Evolutionary conservation across 2,888 invertebrate species (phyloP), one percentile per base, ranked within the genome.

Genomic region (Malthinus flaveolus): DNA sequence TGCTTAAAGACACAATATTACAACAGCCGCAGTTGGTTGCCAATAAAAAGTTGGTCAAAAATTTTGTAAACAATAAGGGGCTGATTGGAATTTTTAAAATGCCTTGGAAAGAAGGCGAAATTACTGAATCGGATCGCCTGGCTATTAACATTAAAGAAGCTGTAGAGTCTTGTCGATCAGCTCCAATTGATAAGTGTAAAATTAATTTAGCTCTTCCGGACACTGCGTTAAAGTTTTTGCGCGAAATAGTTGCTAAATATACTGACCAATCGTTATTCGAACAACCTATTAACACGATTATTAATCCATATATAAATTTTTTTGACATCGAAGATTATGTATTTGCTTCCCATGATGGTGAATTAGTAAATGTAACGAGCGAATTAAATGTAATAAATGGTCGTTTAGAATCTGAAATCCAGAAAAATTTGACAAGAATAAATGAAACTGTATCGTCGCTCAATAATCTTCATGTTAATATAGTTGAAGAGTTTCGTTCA

Each of bases 341-440:
- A 5, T 56, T 56, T 49, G 56, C 56, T 10, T 56, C 56, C 1
- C 46, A 45, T n/a, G 56, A 56, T 32, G 32, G 51, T 8, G 56
- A 56, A 46, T 35, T 56, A 8, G 23, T n/a, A 10, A 4, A 37
- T 33, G 34, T 31, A 1, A 39, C 50, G 33, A 51, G 10, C 4
- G n/a, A 12, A 9, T 10, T 56, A 8, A 32, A 45, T 7, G n/a
- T 7, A 23, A 23, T 23, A 23, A 23, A 23, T 2, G 5, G 5
- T 23, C 2, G 23, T 5, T 23, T 23, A 23, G 23, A 5, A 23
- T 5, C 23, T 23, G 23, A 23, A 23, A 23, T 23, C 23, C 3
- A 23, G 2, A 5, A 5, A 23, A 5, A 23, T 23, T 3, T 23
- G 23, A 3, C 23, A 23, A 23, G 23, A 23, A 23, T 23, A 23